These are phyloP conservation scores for Benthosema pterotum DNA, from an alignment of 2,797 vertebrate species.

Conservation along the genomic window DNA sequence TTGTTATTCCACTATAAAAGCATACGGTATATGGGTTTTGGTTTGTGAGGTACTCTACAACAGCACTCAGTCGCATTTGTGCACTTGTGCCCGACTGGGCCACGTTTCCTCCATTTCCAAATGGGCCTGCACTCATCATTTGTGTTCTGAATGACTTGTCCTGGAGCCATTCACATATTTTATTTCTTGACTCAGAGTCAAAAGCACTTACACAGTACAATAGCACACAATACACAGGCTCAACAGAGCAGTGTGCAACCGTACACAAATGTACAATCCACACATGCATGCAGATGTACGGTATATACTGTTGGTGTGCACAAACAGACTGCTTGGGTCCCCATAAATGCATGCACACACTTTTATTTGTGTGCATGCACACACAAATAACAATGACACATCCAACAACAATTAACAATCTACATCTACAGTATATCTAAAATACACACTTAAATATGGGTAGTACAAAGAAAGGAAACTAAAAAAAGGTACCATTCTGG, in stretches of 20 bases:
- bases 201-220: slow-evolving; percentile 44
- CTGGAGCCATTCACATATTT: slow-evolving; percentile 55
- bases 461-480: slow-evolving; percentile 1
- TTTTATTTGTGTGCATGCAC: too few species aligned
- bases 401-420: background rate
- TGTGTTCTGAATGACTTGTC: slow-evolving; percentile 62
- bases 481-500: too few species aligned
- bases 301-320: too few species aligned
- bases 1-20: too few species aligned
- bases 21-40: too few species aligned
- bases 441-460: background rate
- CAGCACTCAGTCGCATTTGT: slow-evolving; percentile 9
- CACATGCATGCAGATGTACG: too few species aligned
- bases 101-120: slow-evolving; percentile 49
- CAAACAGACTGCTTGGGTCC: too few species aligned
- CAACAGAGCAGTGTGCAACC: too few species aligned
- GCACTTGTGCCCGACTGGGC: background rate
- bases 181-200: slow-evolving; percentile 67
- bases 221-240: slow-evolving; percentile 35
- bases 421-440: background rate
- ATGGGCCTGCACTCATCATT: slow-evolving; percentile 45
- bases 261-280: too few species aligned
- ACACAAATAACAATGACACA: slow-evolving; percentile 18
- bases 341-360: background rate
- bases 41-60: slow-evolving; percentile 26